Evolutionary conservation across 2,113 vertebrate genomes (phyloP).

Genomic region (Poeciliopsis prolifica): DNA sequence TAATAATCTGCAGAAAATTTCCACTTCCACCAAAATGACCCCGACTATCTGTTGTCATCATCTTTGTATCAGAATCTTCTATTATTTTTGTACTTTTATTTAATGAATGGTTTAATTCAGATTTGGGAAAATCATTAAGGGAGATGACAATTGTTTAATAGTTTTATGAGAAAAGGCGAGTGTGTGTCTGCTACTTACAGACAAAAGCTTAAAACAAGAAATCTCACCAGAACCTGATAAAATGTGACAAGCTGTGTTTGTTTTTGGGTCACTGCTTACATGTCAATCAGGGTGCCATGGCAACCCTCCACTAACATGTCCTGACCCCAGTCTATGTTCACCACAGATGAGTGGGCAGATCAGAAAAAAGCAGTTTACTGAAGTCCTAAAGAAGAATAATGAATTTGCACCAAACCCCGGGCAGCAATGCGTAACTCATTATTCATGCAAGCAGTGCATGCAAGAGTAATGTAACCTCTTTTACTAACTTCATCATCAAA

Average conservation of each 20-base stretch:
- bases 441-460: no score
- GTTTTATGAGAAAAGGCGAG: neutral
- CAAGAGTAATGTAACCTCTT: no score
- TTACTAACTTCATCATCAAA: no score
- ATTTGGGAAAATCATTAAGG: neutral
- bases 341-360: neutral
- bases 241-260: slow-evolving; percentile 22
- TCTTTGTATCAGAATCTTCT: no score
- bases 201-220: neutral
- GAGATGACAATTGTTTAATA: neutral
- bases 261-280: slow-evolving; percentile 60
- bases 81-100: neutral
- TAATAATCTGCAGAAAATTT: neutral
- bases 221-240: slow-evolving; percentile 10
- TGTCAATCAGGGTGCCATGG: slow-evolving; percentile 29
- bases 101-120: neutral
- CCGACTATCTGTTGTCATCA: no score
- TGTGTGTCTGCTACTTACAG: neutral
- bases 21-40: no score
- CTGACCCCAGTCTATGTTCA: neutral
- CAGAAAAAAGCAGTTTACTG: no score
- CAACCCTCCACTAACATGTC: neutral
- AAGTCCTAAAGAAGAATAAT: no score
- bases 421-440: no score
- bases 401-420: no score